Evolutionary conservation across 2,113 vertebrate species (phyloP), one percentile per base, ranked within the genome.

Genomic region (Todiramphus saurophagus): DNA sequence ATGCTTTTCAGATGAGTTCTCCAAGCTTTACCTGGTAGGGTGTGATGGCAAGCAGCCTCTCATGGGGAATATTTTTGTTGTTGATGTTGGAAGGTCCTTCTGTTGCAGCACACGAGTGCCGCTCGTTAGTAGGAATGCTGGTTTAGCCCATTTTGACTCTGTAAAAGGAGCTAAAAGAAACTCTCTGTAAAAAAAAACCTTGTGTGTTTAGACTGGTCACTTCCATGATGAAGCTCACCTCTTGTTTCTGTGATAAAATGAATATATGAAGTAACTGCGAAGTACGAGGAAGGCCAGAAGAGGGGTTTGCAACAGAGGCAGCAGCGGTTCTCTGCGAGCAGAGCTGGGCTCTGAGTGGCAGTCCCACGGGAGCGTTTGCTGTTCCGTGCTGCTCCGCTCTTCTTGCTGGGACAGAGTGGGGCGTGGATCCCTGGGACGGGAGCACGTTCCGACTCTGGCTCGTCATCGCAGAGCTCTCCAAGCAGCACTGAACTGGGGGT

Each of bases 401-500:
- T 62, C 53, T 76, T 59, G 39, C 69, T 93, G 55, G 48, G 87
- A 70, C 66, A 69, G 46, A 72, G 75, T 91, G 66, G 39, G n/a
- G 7, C 33, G 85, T 75, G n/a, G 92, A 12, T 87, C 53, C 51
- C 37, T 48, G 62, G 77, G 82, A 77, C 0, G 0, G 31, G 64
- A 90, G 33, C 25, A 19, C 0, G 1, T 18, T 21, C 59, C 24
- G 73, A 51, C 83, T 44, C 76, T 96, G 83, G 51, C 81, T 79
- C 37, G 73, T 67, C 3, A 4, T 90, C 4, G 5, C 85, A 67
- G 13, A 84, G 80, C 93, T 95, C 92, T 91, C 1, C 16, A 87
- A 92, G 35, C 88, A 88, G 75, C 85, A 94, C 81, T 77, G 92
- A 96, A 87, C 91, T 96, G 81, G 86, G 70, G 85, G 93, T 84